Base-by-base conservation (phyloP, 2,888 invertebrate species). In the Allolobophora icterica region DNA sequence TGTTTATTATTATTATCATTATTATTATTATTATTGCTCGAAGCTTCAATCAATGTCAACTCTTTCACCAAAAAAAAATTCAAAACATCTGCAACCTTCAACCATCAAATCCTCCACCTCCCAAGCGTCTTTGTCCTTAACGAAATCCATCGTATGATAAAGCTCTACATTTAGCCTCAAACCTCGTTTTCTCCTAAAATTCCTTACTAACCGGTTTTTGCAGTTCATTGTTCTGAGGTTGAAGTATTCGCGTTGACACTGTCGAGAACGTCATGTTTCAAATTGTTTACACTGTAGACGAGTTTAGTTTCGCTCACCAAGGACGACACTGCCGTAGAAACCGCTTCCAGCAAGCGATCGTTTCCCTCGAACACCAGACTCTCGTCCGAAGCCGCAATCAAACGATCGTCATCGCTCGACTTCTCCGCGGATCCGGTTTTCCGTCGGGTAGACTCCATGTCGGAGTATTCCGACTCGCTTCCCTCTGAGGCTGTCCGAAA, bases 231-330 rank as follows among this genome's bases (percentile, higher is more conserved):
- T 30, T 34, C 71, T n/a, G 71, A 30, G 71, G 71, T 71, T 8
- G 87, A 87, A 34, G 87, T 19, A 35, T 87, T 87, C 30, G 87
- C 87, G 30, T 87, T 87, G 35, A 87, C 87, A 17, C 87, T 87
- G 87, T 87, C 87, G n/a, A 71, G 71, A 3, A 71, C 71, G n/a
- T 71, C 71, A 71, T n/a, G n/a, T n/a, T 71, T 71, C 87, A 87
- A 87, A 15, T 87, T 38, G 35, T 38, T 34, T 87, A 87, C 87
- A 24, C 34, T 87, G 87, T 87, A 34, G 35, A 21, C 34, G 19
- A 87, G 35, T 24, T 87, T 34, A 2, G 87, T 15, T 6, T 34
- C 38, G 87, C 87, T 38, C 21, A 19, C 87, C 35, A 87, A 34
- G 8, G 87, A n/a, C 33, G 35, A 84, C 34, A 52, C 52, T 1